Evolutionary conservation across 2,888 invertebrate genomes (phyloP), one percentile per base, ranked within the genome.

Genomic region (Cheilosia urbana): DNA sequence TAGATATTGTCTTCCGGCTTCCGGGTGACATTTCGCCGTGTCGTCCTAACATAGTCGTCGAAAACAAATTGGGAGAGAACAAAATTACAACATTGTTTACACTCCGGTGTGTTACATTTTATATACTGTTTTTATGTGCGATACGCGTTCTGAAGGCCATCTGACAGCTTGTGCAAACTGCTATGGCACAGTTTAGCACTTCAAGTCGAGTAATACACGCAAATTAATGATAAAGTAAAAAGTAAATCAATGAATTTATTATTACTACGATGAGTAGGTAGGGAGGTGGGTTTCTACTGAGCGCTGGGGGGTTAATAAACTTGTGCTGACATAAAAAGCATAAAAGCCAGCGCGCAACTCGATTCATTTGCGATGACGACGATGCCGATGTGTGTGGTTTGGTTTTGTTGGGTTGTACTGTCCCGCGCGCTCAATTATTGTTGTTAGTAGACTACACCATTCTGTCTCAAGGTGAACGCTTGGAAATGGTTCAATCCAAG

Each of bases 241-340:
- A 40, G 17, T 47, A 40, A 57, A 55, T 49, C 62, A 57, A 63
- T 68, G 63, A 68, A 68, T 69, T 75, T 47, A 69, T 40, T 51
- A 30, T 53, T 51, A 15, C 21, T 24, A 21, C 21, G 34, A 9
- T 21, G 9, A 58, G n/a, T n/a, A 13, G 21, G 21, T 13, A 13
- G 51, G 49, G 6, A 5, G 30, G 37, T 37, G 19, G 6, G 45
- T 49, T 40, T 51, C 37, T 24, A 19, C 17, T 37, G 24, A 17
- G 19, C 55, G 76, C 76, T 66, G 76, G 65, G 76, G 82, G 76
- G 76, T 82, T 76, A 76, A 76, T 82, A 82, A 82, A 76, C 76
- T 82, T 71, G 53, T 63, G 53, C 62, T 69, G 76, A 71, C 81
- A 75, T 68, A 69, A 68, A 68, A 65, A 55, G 34, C 55, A 47